Evolutionary conservation across 2,888 invertebrate species (phyloP), one percentile per base, ranked within the genome.

Genomic region (Meganola albula): DNA sequence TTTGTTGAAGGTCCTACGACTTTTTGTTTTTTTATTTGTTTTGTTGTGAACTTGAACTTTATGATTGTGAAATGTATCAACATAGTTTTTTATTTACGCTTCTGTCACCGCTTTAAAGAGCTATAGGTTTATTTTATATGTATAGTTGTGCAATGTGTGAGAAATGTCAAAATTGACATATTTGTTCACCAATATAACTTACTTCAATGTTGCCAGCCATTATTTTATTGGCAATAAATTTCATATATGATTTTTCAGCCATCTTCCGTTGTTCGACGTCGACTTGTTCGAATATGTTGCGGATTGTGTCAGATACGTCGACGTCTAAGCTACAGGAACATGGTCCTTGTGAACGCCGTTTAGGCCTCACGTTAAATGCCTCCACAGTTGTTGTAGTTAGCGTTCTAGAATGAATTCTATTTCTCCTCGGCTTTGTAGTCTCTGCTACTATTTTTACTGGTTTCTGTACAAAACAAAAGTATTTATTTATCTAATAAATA

Each of bases 241-340:
- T 84, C 28, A 82, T 40, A 36, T 82, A 84, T 0, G 73, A 60
- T 8, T 70, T 53, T 56, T 85, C 84, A 8, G 78, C 78, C 44
- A 70, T 46, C 48, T 74, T 77, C 7, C 77, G 60, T 38, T 85
- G 80, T 13, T 80, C 77, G 3, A 66, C 61, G 39, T 82, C 78
- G 1, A 84, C 82, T 63, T 84, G 79, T 29, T 84, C 74, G 37
- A 85, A 83, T 53, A 85, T 82, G 38, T 71, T 80, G 7, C 77
- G 68, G 18, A 85, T 77, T 1, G 83, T 80, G 8, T 84, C 84
- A 1, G 83, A 80, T 28, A 84, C 34, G 28, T 82, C 76, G 0
- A 73, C 44, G 31, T 84, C 83, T 1, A 79, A 36, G 1, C 80
- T 68, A 41, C 84, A 85, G 2, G 84, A 79, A 39, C 85, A 85